Conservation (phyloP, 2,113 vertebrate genomes). For the Isurus oxyrinchus region DNA sequence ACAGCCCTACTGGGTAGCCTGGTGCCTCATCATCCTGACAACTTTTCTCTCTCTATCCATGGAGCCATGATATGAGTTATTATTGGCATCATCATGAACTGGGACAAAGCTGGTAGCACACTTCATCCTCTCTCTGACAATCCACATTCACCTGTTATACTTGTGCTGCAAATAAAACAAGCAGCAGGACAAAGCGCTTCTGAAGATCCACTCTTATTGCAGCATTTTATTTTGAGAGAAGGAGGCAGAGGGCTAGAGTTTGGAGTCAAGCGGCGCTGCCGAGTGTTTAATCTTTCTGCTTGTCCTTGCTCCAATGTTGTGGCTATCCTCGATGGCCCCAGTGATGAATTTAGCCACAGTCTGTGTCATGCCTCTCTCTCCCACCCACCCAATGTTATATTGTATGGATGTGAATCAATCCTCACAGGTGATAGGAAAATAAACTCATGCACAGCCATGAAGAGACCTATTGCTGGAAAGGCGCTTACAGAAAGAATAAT, state of each 20-base stretch:
- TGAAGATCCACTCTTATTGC: not conserved
- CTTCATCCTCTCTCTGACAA: not conserved
- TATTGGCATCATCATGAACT: not conserved
- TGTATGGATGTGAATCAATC: not conserved
- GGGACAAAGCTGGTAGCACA: not conserved
- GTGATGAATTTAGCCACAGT: not conserved
- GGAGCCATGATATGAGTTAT: not conserved
- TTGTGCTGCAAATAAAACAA: not conserved
- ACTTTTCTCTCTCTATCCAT: not conserved
- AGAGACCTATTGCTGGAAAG: not conserved
- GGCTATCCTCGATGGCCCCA: not conserved
- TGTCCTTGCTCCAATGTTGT: not conserved
- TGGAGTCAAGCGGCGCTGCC: not conserved
- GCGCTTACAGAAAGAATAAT: not conserved
- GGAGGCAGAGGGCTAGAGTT: not conserved
- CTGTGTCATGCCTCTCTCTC: not conserved
- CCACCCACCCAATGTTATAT: not conserved
- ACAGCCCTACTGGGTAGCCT: not conserved
- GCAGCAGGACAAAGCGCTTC: not conserved
- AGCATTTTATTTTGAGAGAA: not conserved
- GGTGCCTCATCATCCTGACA: no score
- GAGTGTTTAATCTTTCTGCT: not conserved
- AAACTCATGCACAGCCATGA: not conserved
- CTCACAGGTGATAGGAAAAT: not conserved
- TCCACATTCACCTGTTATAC: not conserved